Base-by-base conservation (phyloP, 2,888 invertebrate species). In the Meloe dianella region DNA sequence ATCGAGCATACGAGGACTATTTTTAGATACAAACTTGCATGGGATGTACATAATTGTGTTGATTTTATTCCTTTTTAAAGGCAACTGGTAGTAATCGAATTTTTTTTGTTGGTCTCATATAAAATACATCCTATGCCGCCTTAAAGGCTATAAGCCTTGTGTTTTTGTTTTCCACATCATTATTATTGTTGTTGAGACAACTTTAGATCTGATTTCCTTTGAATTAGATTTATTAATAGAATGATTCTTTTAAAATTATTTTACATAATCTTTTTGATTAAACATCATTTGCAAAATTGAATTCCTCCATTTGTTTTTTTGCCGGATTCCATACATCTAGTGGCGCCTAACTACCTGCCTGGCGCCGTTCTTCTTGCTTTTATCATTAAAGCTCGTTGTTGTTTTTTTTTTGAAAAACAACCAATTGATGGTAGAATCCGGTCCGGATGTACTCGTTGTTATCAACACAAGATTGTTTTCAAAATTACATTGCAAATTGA, bases 31-130 rank as follows among this genome's bases (percentile, higher is more conserved):
- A 51, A 51, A 51, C 47, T 17, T 41, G 41, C 41, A 41, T 41
- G 41, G 47, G 47, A 51, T 51, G 47, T 51, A 51, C 20, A 51
- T 51, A 51, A 51, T 51, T 51, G 47, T 51, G 47, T 51, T 51
- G 47, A 51, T 51, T 51, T 51, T 51, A 51, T 51, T 51, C 47
- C 47, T 51, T 51, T 51, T 51, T 20, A 51, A 51, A 20, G 22
- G 47, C 47, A 51, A 51, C 47, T 51, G 47, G 47, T 51, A 51
- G 47, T 51, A 22, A 51, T 51, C 47, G 47, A 20, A 51, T n/a
- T 41, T 51, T 20, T 51, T 51, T 51, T 47, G n/a, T 47, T 10
- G 12, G 47, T 41, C 8, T 41, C n/a, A n/a, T 17, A 7, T 22
- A 51, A 51, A 51, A 51, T 51, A 22, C 2, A 51, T 8, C 20